A percentile compares a stretch with the other conserved stretches of the same genome.
Conservation (phyloP, 2,113 vertebrate genomes). For the Sturnus vulgaris region DNA sequence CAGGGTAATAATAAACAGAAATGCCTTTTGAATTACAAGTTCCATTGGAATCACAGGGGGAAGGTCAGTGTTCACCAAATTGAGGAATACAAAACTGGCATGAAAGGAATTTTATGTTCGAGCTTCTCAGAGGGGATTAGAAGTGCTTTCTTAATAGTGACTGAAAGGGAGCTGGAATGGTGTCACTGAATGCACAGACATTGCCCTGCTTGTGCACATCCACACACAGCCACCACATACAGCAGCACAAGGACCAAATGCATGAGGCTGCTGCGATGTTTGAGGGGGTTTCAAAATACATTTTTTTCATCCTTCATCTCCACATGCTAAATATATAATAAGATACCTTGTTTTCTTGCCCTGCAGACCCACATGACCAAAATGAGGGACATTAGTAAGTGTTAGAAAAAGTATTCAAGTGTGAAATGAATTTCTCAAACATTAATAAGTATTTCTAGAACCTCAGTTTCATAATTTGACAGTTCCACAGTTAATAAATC, state of each 20-base stretch:
- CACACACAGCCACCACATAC: background rate
- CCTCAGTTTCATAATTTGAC: constrained; percentile 57
- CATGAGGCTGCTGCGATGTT: background rate
- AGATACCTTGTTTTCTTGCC: constrained; percentile 63
- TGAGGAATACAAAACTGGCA: constrained; percentile 58
- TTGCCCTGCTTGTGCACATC: background rate
- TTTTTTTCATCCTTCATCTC: constrained; percentile 14
- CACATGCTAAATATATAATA: constrained; percentile 52
- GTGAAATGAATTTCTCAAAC: constrained; percentile 69
- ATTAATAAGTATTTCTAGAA: constrained; percentile 58
- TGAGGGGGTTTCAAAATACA: background rate
- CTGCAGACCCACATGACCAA: constrained; percentile 54
- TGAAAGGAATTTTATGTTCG: constrained; percentile 61
- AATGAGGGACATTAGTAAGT: constrained; percentile 66
- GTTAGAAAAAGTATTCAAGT: constrained; percentile 71
- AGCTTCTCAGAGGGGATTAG: constrained; percentile 38
- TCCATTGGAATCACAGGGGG: constrained; percentile 49
- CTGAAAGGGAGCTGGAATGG: constrained; percentile 39
- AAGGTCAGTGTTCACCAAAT: constrained; percentile 34
- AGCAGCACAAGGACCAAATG: constrained; percentile 4
- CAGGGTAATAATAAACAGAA: constrained; percentile 50
- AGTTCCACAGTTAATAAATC: constrained; percentile 73
- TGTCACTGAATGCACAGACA: constrained; percentile 20
- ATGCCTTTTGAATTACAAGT: constrained; percentile 52
- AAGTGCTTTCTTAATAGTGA: constrained; percentile 29